A percentile compares a stretch with the other conserved stretches of the same genome.
Evolutionary conservation across 2,797 vertebrate genomes (phyloP).

Genomic region (Muscicapa comitata): DNA sequence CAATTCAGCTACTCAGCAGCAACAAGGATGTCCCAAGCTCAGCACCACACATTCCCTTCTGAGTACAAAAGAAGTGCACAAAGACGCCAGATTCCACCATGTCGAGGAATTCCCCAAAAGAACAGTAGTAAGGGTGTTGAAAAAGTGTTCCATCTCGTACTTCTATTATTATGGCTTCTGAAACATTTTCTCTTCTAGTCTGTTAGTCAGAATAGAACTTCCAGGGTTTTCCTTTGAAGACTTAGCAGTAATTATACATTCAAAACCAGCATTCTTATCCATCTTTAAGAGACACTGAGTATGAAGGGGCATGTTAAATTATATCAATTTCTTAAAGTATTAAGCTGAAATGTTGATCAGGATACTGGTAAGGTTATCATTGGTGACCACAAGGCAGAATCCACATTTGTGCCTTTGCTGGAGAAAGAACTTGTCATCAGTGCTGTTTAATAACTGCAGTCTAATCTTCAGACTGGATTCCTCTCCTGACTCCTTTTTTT

Average conservation of each 20-base stretch:
- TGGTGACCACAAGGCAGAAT: not conserved
- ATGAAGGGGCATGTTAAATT: not conserved
- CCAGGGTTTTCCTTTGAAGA: not conserved
- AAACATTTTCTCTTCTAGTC: not conserved
- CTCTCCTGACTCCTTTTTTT: not conserved
- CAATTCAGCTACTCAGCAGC: not conserved
- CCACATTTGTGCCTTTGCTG: not conserved
- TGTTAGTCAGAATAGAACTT: not conserved
- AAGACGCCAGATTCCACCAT: not conserved
- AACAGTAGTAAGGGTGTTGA: not conserved
- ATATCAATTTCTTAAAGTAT: not conserved
- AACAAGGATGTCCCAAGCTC: not conserved
- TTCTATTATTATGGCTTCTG: not conserved
- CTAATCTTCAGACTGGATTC: not conserved
- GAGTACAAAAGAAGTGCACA: not conserved
- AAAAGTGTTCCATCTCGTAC: not conserved
- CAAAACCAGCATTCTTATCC: not conserved
- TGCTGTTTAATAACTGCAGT: not conserved
- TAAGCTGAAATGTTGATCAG: not conserved
- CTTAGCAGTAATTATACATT: not conserved
- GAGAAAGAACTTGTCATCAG: not conserved
- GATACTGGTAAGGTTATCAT: not conserved
- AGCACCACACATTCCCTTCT: not conserved
- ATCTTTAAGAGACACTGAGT: not conserved
- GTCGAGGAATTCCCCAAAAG: fast-evolving